Base-by-base conservation (phyloP, 2,797 vertebrate genomes). In the Discoglossus pictus region DNA sequence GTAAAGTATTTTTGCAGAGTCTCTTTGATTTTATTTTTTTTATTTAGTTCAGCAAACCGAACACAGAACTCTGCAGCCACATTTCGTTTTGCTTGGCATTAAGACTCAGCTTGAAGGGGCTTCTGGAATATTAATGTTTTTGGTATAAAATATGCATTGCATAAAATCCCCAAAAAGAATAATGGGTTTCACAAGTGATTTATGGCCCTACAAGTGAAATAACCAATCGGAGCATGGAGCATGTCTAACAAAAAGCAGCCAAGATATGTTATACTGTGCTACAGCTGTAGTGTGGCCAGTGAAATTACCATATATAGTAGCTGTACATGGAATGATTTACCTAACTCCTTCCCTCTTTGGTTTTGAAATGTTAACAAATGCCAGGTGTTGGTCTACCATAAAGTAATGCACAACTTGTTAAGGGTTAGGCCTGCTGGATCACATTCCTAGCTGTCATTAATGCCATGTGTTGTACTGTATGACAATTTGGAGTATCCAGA, bases 341-440 rank as follows among this genome's bases (percentile, higher is more conserved):
- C 67, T 40, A 61, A 50, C 23, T 17, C 25, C 31, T 61, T 52
- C 20, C 38, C 59, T 61, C 39, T 25, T 40, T 15, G 34, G 59
- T 43, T 69, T 62, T 62, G 42, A 61, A 69, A 53, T 43, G 31
- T 24, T 69, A 69, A 69, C 67, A 69, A 69, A 69, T 62, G 38
- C 58, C 67, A 69, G 67, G 67, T 69, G 67, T 46, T 31, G 51
- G 42, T 13, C 23, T 62, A 61, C 51, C 60, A 16, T 68, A 61
- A 50, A 31, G 48, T 38, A 54, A 47, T 12, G 12, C 48, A 13
- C 36, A 68, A 20, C 46, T 27, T 25, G 44, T 47, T 50, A 35
- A 10, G 13, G 21, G n/a, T 3, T 15, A 18, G 43, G 34, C 17
- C 18, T 38, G 20, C 9, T 44, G 24, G 38, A 11, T 15, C 24